phyloP scores from a whole-genome alignment of 2,888 invertebrate species.

The Nomada goodeniana region DNA sequence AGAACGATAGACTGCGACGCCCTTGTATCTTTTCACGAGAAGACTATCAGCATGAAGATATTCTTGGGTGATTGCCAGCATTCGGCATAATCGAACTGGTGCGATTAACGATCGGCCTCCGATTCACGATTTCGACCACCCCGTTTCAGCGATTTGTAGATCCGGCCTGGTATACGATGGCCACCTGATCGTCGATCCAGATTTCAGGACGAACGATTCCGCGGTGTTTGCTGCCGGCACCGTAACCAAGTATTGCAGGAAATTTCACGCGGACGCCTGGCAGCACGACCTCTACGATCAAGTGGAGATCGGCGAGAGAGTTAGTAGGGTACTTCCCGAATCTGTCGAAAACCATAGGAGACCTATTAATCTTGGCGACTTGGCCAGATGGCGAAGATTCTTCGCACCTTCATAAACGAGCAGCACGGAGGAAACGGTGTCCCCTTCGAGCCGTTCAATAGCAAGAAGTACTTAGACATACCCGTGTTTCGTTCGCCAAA shows the following conservation, averaged over 20 bases:
- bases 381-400: conserved; percentile 67
- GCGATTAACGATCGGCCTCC: not conserved
- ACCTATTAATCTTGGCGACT: not conserved
- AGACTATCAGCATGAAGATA: conserved; percentile 85
- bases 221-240: conserved; percentile 89
- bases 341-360: not conserved
- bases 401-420: conserved; percentile 63
- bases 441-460: conserved; percentile 1
- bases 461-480: conserved; percentile 68
- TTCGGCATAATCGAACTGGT: not conserved
- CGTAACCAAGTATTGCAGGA: conserved; percentile 87
- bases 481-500: conserved; percentile 82
- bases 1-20: conserved; percentile 85
- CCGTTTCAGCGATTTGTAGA: conserved; percentile 85
- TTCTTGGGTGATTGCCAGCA: conserved; percentile 81
- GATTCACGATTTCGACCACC: not conserved
- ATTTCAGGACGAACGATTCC: conserved; percentile 88
- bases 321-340: conserved; percentile 76
- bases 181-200: conserved; percentile 87
- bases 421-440: conserved; percentile 9
- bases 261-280: conserved; percentile 85
- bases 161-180: conserved; percentile 88
- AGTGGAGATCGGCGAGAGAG: conserved; percentile 88
- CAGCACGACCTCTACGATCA: conserved; percentile 87
- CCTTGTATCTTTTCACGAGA: conserved; percentile 87